Conservation (phyloP, 2,113 vertebrate species). For the Phrynocephalus versicolor region DNA sequence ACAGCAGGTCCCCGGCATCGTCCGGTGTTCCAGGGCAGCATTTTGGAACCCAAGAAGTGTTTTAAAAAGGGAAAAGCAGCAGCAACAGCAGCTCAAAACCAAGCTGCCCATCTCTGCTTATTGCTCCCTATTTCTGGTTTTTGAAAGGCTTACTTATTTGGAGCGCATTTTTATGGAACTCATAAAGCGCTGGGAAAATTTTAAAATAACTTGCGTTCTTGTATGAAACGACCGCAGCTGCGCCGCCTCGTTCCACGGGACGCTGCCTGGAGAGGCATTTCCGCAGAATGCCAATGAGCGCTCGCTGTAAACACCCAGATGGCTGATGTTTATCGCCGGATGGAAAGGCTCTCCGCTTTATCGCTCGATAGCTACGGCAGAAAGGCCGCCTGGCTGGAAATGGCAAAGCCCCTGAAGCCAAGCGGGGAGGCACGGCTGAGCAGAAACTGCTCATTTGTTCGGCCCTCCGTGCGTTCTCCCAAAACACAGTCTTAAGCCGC, state of each 20-base stretch:
- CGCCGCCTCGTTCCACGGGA: conserved; percentile 58
- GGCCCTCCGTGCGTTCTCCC: fast-evolving
- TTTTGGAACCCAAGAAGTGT: neutral
- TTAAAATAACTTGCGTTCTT: conserved; percentile 49
- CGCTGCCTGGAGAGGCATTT: conserved; percentile 67
- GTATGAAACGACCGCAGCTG: conserved; percentile 72
- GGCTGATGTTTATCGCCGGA: conserved; percentile 66
- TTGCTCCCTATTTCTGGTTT: conserved; percentile 63
- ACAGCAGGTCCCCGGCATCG: conserved; percentile 50
- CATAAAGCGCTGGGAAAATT: conserved; percentile 60
- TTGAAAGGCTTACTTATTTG: conserved; percentile 65
- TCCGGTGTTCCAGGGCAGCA: conserved; percentile 14
- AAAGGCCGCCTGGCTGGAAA: conserved; percentile 21
- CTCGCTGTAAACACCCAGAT: conserved; percentile 67
- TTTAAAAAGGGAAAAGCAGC: too few relatives aligned
- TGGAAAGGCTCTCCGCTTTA: conserved; percentile 39
- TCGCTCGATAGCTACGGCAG: conserved; percentile 30
- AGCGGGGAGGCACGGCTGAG: neutral
- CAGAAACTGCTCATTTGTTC: neutral
- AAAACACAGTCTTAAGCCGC: neutral
- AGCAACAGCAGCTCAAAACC: neutral
- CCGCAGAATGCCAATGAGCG: conserved; percentile 57
- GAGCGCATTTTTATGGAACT: conserved; percentile 56
- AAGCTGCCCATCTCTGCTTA: conserved; percentile 67
- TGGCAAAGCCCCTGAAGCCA: conserved; percentile 41